A percentile compares a stretch with the other conserved stretches of the same genome.
Evolutionary conservation across 2,113 vertebrate genomes (phyloP).

Genomic region (Poicephalus gulielmi): DNA sequence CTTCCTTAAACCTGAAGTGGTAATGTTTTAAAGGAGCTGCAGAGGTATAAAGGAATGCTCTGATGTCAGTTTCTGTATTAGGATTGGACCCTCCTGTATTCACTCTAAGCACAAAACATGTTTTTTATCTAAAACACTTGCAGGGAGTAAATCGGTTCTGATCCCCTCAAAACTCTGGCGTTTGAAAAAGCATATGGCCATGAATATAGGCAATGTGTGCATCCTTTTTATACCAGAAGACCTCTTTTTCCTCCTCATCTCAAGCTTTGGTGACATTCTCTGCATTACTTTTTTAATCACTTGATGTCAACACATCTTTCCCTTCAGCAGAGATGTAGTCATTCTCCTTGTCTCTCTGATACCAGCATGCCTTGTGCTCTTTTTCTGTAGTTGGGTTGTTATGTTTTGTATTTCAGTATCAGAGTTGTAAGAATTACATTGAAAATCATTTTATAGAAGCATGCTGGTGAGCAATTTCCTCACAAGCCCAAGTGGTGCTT

Average conservation of each 20-base stretch:
- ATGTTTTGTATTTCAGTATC: neutral
- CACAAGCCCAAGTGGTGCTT: fast-evolving
- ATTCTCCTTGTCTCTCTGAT: neutral
- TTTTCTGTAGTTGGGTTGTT: neutral
- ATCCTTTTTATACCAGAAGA: neutral
- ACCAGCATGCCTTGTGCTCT: neutral
- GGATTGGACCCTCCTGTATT: neutral
- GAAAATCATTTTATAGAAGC: neutral
- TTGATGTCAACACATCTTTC: neutral
- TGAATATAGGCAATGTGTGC: fast-evolving
- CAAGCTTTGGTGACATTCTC: neutral
- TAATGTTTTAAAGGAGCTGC: neutral
- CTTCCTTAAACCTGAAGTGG: neutral
- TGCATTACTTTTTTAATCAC: neutral
- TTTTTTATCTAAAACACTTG: neutral
- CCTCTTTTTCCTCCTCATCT: neutral
- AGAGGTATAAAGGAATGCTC: neutral
- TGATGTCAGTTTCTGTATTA: neutral
- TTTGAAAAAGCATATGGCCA: neutral
- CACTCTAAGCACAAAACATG: neutral
- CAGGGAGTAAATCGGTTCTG: neutral
- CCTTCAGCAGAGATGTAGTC: neutral
- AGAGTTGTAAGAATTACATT: neutral
- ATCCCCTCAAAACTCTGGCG: neutral
- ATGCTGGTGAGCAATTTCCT: neutral